A percentile compares a stretch with the other conserved stretches of the same genome.
phyloP scores from a whole-genome alignment of 2,797 vertebrate species.

The Pempheris klunzingeri region DNA sequence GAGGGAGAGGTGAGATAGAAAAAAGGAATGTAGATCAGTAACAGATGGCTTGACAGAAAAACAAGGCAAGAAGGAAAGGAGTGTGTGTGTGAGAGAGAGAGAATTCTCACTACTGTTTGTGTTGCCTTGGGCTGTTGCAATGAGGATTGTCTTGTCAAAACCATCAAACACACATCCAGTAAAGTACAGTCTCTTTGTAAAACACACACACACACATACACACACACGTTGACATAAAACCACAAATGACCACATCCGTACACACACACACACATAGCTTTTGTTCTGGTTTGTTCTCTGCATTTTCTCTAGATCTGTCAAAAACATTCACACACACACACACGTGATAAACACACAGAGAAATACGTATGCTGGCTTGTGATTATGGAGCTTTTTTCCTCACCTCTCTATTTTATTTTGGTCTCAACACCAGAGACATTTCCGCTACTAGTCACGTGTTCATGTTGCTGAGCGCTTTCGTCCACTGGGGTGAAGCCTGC shows the following conservation, averaged over 20 bases:
- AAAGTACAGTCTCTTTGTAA: constrained; percentile 19
- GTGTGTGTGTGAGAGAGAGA: constrained; percentile 31
- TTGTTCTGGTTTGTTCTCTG: constrained; percentile 30
- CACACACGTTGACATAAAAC: no score
- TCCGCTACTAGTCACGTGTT: no score
- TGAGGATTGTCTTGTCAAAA: constrained; percentile 43
- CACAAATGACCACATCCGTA: background rate
- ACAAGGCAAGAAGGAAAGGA: constrained; percentile 31
- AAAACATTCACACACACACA: constrained; percentile 16
- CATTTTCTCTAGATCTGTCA: constrained; percentile 29
- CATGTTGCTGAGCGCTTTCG: no score
- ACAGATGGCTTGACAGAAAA: constrained; percentile 54
- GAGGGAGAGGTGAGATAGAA: constrained; percentile 30
- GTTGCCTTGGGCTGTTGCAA: constrained; percentile 38
- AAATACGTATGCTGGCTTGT: background rate
- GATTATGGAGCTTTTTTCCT: background rate
- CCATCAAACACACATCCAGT: constrained; percentile 49
- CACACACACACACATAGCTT: constrained; percentile 12
- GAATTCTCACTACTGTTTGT: constrained; percentile 29
- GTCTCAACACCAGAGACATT: no score
- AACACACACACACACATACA: background rate
- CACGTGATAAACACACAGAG: background rate
- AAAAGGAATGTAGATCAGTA: constrained; percentile 49
- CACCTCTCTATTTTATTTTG: background rate
- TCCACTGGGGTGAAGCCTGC: no score